A percentile compares a stretch with the other conserved stretches of the same genome.
These are phyloP conservation scores for Phyllotreta cruciferae DNA, from an alignment of 2,888 invertebrate genomes.

Conservation along the genomic window DNA sequence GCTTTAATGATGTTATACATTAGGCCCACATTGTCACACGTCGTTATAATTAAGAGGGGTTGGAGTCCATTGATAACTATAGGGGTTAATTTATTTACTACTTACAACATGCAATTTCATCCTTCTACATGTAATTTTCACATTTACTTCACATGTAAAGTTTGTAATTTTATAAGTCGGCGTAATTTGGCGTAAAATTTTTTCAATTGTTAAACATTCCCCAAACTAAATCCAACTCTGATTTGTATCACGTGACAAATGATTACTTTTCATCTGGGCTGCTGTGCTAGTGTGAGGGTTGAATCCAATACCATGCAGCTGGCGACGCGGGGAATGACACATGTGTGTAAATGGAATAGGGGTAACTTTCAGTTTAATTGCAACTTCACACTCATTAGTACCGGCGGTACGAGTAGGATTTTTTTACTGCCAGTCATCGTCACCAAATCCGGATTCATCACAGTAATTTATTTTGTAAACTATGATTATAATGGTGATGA, in stretches of 20 bases:
- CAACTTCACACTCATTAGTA: conserved; percentile 29
- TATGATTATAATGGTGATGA: no score
- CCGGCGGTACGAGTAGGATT: conserved; percentile 15
- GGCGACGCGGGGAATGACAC: conserved; percentile 39
- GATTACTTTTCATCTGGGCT: conserved; percentile 34
- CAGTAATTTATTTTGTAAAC: not conserved
- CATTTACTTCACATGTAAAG: no score
- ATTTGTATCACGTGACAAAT: conserved; percentile 33
- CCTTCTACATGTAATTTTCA: no score
- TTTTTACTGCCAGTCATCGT: not conserved
- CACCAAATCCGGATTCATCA: not conserved
- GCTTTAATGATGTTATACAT: conserved; percentile 28
- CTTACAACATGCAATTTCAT: no score
- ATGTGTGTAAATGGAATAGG: conserved; percentile 36
- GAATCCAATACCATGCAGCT: conserved; percentile 40
- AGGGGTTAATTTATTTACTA: not conserved
- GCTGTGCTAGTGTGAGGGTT: conserved; percentile 35
- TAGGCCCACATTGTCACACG: conserved; percentile 27
- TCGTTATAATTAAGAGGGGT: conserved; percentile 1
- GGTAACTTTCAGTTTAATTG: conserved; percentile 37
- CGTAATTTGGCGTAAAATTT: no score
- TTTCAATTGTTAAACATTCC: no score
- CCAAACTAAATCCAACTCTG: conserved; percentile 14
- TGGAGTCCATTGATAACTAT: conserved; percentile 20
- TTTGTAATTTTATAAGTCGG: no score